Percentiles rank a stretch among this genome's conserved stretches.
Evolutionary conservation across 1,140 invertebrate species (phyloP).

Genomic region (Laodelphax striatellus): DNA sequence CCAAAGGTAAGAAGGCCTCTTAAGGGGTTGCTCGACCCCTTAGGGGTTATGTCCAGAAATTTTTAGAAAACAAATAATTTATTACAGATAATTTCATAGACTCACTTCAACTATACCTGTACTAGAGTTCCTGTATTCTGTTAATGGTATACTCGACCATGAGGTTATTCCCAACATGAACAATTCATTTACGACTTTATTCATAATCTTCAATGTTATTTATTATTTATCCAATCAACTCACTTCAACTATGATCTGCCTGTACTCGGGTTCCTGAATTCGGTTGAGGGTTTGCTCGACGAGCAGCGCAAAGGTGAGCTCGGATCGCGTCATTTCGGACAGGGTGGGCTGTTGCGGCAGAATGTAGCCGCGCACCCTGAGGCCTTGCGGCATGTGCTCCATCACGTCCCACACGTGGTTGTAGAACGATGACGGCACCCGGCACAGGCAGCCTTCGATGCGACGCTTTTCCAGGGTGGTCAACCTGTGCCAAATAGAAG

Average conservation of each 20-base stretch:
- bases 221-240: too few species aligned
- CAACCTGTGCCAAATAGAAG: slow-evolving; percentile 39
- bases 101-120: too few species aligned
- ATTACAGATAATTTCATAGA: too few species aligned
- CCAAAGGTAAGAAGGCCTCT: too few species aligned
- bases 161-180: too few species aligned
- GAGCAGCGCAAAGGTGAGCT: slow-evolving; percentile 90
- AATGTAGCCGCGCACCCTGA: slow-evolving; percentile 69
- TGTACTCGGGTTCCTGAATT: slow-evolving; percentile 75
- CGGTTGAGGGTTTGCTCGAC: slow-evolving; percentile 89
- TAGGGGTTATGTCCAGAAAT: too few species aligned
- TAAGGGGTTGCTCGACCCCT: too few species aligned
- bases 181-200: too few species aligned
- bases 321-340: slow-evolving; percentile 91
- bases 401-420: slow-evolving; percentile 93
- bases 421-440: slow-evolving; percentile 91
- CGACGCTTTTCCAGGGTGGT: slow-evolving; percentile 66
- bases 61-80: too few species aligned
- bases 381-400: slow-evolving; percentile 72
- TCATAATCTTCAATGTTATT: too few species aligned
- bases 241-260: slow-evolving; percentile 86
- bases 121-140: too few species aligned
- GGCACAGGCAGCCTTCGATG: slow-evolving; percentile 89
- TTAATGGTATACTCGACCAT: too few species aligned
- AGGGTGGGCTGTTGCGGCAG: slow-evolving; percentile 86